Conservation (phyloP, 2,888 invertebrate species). For the Punctoribates punctum region DNA sequence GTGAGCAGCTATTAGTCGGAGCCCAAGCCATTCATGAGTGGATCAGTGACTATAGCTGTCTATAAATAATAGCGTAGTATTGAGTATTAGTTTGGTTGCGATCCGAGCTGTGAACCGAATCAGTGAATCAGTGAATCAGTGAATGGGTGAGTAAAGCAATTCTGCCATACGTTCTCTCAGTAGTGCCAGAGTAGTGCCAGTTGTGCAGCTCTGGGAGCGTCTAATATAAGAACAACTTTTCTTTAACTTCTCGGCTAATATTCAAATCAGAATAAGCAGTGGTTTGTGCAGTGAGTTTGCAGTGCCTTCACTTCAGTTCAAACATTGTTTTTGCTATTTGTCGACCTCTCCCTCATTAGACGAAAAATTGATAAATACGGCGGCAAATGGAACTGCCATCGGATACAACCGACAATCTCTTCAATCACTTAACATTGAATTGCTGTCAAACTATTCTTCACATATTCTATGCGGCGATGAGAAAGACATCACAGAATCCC, state of each 20-base stretch:
- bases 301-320: background rate
- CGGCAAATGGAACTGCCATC: conserved; percentile 14
- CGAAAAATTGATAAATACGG: background rate
- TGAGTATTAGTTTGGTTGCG: conserved; percentile 42
- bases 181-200: background rate
- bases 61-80: conserved; percentile 49
- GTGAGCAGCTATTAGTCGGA: conserved; percentile 44
- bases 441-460: conserved; percentile 3
- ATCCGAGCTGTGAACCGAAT: background rate
- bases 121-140: background rate
- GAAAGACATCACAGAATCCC: background rate
- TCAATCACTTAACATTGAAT: background rate
- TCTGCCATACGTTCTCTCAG: background rate
- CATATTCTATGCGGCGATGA: conserved; percentile 7
- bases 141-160: conserved; percentile 15
- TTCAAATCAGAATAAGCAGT: background rate
- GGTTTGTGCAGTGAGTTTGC: conserved; percentile 3
- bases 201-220: conserved; percentile 10
- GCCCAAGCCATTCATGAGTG: conserved; percentile 47
- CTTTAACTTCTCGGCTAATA: background rate
- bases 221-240: conserved; percentile 6
- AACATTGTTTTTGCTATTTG: conserved; percentile 24
- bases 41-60: conserved; percentile 47
- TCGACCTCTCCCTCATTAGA: conserved; percentile 14
- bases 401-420: background rate